These are phyloP conservation scores for Sesia apiformis DNA, from an alignment of 2,888 invertebrate genomes.

Conservation along the genomic window DNA sequence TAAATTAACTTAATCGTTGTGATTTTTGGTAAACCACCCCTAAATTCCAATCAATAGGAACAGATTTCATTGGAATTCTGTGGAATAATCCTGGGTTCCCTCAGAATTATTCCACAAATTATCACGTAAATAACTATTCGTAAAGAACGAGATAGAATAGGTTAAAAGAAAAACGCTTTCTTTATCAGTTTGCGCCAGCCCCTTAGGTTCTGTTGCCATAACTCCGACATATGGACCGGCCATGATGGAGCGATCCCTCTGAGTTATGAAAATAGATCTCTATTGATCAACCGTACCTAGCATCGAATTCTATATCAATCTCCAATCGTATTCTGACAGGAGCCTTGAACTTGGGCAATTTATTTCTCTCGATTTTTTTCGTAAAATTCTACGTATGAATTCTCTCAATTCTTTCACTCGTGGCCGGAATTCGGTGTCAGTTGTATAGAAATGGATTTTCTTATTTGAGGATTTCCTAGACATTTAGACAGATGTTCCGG, in stretches of 20 bases:
- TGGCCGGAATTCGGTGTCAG: neutral
- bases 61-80: too few relatives aligned
- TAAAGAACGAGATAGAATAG: neutral
- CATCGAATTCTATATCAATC: neutral
- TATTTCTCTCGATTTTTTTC: too few relatives aligned
- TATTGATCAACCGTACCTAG: conserved; percentile 2
- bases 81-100: too few relatives aligned
- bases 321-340: neutral
- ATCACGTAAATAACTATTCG: too few relatives aligned
- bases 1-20: too few relatives aligned
- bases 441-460: too few relatives aligned
- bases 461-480: too few relatives aligned
- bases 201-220: neutral
- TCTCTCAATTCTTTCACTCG: neutral
- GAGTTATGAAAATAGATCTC: conserved; percentile 6
- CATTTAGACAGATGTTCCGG: too few relatives aligned
- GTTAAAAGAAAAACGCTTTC: neutral
- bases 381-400: too few relatives aligned
- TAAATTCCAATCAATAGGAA: too few relatives aligned
- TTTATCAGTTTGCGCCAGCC: neutral
- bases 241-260: conserved; percentile 8
- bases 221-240: conserved; percentile 4
- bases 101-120: too few relatives aligned
- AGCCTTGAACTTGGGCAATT: neutral
- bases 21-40: too few relatives aligned